These are phyloP conservation scores for Sesamia nonagrioides DNA, from an alignment of 1,140 invertebrate species.

Conservation along the genomic window DNA sequence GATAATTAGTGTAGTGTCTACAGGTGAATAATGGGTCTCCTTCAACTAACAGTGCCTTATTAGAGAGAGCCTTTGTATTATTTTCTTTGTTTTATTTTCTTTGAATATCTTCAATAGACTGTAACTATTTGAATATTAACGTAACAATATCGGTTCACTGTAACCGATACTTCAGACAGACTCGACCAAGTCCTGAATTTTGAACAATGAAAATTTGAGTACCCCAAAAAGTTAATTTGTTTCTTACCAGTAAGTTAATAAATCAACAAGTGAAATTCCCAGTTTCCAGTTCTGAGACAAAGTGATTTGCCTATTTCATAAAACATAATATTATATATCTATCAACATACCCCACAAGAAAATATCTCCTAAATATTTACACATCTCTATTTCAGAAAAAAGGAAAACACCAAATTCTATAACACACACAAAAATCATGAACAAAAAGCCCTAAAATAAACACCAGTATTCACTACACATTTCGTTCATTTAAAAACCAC, in stretches of 20 bases:
- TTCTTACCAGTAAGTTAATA: slow-evolving; percentile 20
- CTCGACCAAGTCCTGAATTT: slow-evolving; percentile 6
- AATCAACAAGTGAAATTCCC: slow-evolving; percentile 7
- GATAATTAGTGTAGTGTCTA: neutral
- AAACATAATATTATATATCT: neutral
- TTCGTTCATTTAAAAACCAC: slow-evolving; percentile 5
- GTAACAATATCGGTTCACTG: no score
- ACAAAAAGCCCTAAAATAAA: neutral
- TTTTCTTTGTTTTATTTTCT: neutral
- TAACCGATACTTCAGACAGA: neutral
- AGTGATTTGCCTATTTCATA: slow-evolving; percentile 5
- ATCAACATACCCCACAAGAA: neutral
- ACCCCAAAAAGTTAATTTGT: slow-evolving; percentile 27
- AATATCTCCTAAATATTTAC: neutral
- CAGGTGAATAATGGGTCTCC: neutral
- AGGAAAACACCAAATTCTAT: neutral
- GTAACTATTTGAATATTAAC: neutral
- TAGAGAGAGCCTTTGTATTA: neutral
- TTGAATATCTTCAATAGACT: neutral
- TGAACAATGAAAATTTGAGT: neutral
- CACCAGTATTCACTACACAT: slow-evolving; percentile 24
- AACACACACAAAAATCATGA: slow-evolving; percentile 21
- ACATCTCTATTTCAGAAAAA: slow-evolving; percentile 20
- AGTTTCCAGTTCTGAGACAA: neutral
- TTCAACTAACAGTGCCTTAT: neutral